These are phyloP conservation scores for Eubasilissa splendida DNA, from an alignment of 2,888 invertebrate species.

Conservation along the genomic window DNA sequence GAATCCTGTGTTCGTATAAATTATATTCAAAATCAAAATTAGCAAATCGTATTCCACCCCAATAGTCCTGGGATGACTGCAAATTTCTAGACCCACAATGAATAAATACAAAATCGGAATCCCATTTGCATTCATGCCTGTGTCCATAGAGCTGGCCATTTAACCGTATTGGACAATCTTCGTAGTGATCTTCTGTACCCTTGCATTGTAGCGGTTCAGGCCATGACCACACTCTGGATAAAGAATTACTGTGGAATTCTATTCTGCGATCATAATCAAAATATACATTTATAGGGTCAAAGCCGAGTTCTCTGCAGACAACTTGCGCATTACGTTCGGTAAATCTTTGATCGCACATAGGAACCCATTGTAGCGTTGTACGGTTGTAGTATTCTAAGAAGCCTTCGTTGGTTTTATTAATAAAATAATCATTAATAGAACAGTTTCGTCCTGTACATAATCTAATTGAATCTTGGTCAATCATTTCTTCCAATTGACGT, in stretches of 20 bases:
- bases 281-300: slow-evolving; percentile 90
- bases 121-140: slow-evolving; percentile 89
- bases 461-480: slow-evolving; percentile 77
- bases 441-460: slow-evolving; percentile 86
- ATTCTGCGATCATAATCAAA: slow-evolving; percentile 89
- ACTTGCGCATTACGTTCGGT: slow-evolving; percentile 98
- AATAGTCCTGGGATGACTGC: slow-evolving; percentile 80
- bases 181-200: slow-evolving; percentile 82
- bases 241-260: slow-evolving; percentile 90
- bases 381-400: slow-evolving; percentile 96
- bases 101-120: slow-evolving; percentile 93
- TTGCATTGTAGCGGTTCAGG: slow-evolving; percentile 92
- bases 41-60: slow-evolving; percentile 97
- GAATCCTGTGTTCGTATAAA: slow-evolving; percentile 85
- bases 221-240: slow-evolving; percentile 94
- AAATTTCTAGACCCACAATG: slow-evolving; percentile 87
- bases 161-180: slow-evolving; percentile 89
- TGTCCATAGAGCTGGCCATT: slow-evolving; percentile 93
- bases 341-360: slow-evolving; percentile 95
- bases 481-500: slow-evolving; percentile 73
- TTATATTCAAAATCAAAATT: slow-evolving; percentile 92
- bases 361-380: slow-evolving; percentile 97
- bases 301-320: slow-evolving; percentile 93
- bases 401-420: slow-evolving; percentile 79
- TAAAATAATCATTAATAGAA: slow-evolving; percentile 71